These are phyloP conservation scores for Merops nubicus DNA, from an alignment of 2,113 vertebrate species.

Conservation along the genomic window DNA sequence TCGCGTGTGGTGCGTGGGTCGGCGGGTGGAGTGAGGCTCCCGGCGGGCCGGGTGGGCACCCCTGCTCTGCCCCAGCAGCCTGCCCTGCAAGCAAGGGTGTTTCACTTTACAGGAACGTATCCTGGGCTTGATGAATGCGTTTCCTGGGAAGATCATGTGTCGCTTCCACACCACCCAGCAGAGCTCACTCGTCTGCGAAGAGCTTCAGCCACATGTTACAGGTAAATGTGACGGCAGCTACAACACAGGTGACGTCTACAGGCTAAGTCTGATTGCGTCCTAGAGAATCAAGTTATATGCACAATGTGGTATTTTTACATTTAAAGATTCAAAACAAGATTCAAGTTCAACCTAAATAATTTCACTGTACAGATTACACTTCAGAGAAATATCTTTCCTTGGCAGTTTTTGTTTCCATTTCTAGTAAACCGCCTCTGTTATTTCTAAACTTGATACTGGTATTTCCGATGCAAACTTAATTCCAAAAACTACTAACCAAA, in stretches of 20 bases:
- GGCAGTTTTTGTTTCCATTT: neutral
- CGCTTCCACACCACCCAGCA: conserved; percentile 89
- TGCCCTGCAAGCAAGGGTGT: conserved; percentile 61
- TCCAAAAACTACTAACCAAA: neutral
- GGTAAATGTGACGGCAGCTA: conserved; percentile 70
- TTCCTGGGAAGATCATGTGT: conserved; percentile 88
- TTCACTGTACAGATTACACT: neutral
- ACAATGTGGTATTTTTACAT: neutral
- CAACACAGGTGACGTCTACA: neutral
- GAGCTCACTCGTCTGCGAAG: conserved; percentile 75
- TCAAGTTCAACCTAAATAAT: neutral
- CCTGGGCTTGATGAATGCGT: conserved; percentile 79
- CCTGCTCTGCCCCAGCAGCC: conserved; percentile 63
- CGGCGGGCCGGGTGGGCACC: neutral
- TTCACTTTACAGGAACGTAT: conserved; percentile 85
- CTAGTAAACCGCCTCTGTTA: neutral
- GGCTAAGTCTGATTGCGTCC: neutral
- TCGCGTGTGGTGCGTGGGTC: too few species aligned
- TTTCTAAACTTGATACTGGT: neutral
- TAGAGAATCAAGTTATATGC: neutral
- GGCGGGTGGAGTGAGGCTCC: too few species aligned
- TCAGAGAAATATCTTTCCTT: neutral
- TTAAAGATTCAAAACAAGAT: neutral
- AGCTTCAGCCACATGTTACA: conserved; percentile 82
- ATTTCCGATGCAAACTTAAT: neutral